Base-by-base conservation (phyloP, 2,797 vertebrate species). In the Mastacembelus armatus region DNA sequence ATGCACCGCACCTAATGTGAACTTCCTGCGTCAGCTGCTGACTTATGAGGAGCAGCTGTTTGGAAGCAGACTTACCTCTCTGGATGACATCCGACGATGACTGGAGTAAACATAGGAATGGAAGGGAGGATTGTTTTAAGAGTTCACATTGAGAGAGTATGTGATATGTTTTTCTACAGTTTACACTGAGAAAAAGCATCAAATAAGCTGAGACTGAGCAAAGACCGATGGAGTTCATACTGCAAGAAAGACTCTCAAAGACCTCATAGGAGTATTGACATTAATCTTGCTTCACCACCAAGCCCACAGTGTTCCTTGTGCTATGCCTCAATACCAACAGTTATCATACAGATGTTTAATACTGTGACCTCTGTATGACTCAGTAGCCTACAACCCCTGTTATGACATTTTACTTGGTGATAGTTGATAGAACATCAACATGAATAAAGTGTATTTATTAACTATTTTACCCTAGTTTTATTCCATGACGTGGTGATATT, bases 31-130 rank as follows among this genome's bases (percentile, higher is more conserved):
- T 29, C 90, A 92, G 57, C 87, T 91, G 35, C 67, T 88, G 48
- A 81, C 74, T 70, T 87, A 90, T 5, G 89, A 92, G 77, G 88
- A 92, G 82, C 85, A 79, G 64, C 85, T 93, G 64, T 93, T 91
- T 49, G 87, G 86, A 24, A 85, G 80, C 52, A 86, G 64, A 56
- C 88, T 93, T 50, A 91, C 84, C 26, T 78, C 59, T 5, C 70
- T 92, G 18, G 87, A 88, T 1, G 85, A 92, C 61, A 90, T 91
- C 75, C 72, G 77, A 9, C 49, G 88, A 60, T 92, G 65, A 90
- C 73, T 42, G 64, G n/a, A 35, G n/a, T 16, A 10, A 59, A 30
- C 65, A 44, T 33, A 9, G 16, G 15, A 38, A 35, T 24, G 9
- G 26, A 51, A 36, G 51, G 3, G n/a, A 54, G 35, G 18, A 66